Base-by-base conservation (phyloP, 2,888 invertebrate genomes). In the Ophraella communa region DNA sequence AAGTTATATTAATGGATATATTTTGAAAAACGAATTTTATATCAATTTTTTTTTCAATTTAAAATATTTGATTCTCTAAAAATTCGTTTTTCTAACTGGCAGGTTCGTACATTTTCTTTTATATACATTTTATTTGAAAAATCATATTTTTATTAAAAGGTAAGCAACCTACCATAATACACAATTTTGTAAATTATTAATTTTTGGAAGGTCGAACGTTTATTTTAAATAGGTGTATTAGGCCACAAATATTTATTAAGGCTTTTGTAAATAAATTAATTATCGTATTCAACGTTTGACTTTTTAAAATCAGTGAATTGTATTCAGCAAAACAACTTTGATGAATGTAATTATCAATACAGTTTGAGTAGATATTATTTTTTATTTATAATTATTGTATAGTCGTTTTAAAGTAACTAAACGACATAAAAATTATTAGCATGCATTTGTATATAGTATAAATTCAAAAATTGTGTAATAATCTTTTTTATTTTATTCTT, bases 101-200 rank as follows among this genome's bases (percentile, higher is more conserved):
- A 70, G 69, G 69, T 71, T 71, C 61, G 71, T 71, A 69, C 66
- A 53, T 61, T 59, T 64, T 64, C 53, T 57, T 62, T 69, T 63
- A 35, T n/a, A 62, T 51, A 14, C 10, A 14, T 51, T 24, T 17
- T 24, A 17, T n/a, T 51, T n/a, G 14, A 51, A 61, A 44, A 59
- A 33, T 54, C 61, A 44, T 54, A 64, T 54, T 53, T 58, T 58
- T 30, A 44, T 67, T 7, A 14, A 68, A 70, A 69, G 70, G 68
- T 67, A 70, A 69, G 67, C 67, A 64, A 62, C 24, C 44, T 52
- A 23, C n/a, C 23, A 20, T 4, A 30, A 42, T 42, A 51, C 24
- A 49, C 18, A 27, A 49, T 58, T 23, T 45, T 60, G 60, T 60
- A 60, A 60, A 44, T 14, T 30, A 51, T 39, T 42, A 10, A 42